Conservation (phyloP, 2,888 invertebrate genomes). For the Dryomyza anilis region DNA sequence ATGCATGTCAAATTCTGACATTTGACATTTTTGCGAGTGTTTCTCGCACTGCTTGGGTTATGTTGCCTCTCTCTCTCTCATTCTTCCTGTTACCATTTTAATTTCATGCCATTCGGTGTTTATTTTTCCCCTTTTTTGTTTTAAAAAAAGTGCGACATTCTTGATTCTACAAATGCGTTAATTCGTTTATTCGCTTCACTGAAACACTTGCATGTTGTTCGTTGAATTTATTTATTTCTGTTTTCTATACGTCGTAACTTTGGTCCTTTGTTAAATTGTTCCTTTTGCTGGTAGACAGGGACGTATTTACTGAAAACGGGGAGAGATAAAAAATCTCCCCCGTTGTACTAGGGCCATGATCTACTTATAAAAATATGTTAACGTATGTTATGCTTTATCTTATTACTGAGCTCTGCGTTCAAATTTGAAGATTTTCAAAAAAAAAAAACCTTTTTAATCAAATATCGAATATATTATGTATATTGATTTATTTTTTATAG, state of each 20-base stretch:
- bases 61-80: neutral
- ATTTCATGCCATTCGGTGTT: neutral
- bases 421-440: too few relatives aligned
- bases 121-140: neutral
- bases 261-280: slow-evolving; percentile 28
- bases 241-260: neutral
- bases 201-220: slow-evolving; percentile 1
- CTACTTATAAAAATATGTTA: too few relatives aligned
- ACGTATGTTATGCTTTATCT: too few relatives aligned
- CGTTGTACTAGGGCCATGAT: too few relatives aligned
- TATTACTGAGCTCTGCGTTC: too few relatives aligned
- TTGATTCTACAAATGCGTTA: slow-evolving; percentile 42
- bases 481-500: too few relatives aligned
- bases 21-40: slow-evolving; percentile 57
- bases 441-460: too few relatives aligned
- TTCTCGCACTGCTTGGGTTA: neutral
- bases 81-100: slow-evolving; percentile 1
- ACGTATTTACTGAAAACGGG: too few relatives aligned
- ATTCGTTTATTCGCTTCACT: slow-evolving; percentile 42
- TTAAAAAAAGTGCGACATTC: slow-evolving; percentile 41
- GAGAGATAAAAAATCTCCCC: too few relatives aligned
- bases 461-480: too few relatives aligned
- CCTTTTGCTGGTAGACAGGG: neutral
- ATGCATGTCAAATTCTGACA: slow-evolving; percentile 63
- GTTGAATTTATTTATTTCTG: neutral